Base-by-base conservation (phyloP, 2,113 vertebrate genomes). In the Condylura cristata region DNA sequence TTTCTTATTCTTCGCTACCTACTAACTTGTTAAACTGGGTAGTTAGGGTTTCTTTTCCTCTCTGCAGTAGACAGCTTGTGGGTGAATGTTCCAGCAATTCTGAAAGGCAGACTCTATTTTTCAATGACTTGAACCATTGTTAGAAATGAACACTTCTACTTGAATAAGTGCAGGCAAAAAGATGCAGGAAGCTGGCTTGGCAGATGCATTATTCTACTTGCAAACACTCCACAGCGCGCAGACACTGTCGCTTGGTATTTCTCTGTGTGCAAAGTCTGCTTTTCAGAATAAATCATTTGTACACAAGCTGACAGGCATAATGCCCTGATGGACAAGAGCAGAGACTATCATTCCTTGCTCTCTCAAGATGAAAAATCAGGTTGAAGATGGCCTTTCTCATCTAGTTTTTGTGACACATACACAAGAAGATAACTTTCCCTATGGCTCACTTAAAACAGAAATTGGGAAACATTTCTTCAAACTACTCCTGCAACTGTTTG, bases 271-370 rank as follows among this genome's bases (percentile, higher is more conserved):
- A 56, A 93, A 82, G 75, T 56, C 72, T 89, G 76, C 87, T 75
- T 96, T 96, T 96, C 95, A 96, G 58, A 96, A 91, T 63, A 93
- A 84, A 96, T 91, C 76, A 95, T 95, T 89, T 95, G 92, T 68
- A 92, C 80, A 53, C 74, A 96, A 96, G 80, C 86, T 93, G 91
- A 95, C 80, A 92, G 76, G 90, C 89, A n/a, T 48, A 96, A 84
- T 81, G 82, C 58, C 17, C 75, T 61, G 32, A 87, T 60, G 61
- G 95, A 70, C 1, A 2, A 86, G 41, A 90, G 92, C 76, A 91
- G 86, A 94, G 72, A 78, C 65, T 79, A 95, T 70, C 70, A 90
- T 53, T 30, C 83, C 88, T 56, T n/a, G 56, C 81, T 83, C 76
- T 91, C 93, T 95, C 86, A 78, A 95, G 90, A 79, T 92, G 65